Evolutionary conservation across 2,888 invertebrate species (phyloP), one percentile per base, ranked within the genome.

Genomic region (Odontomyia ornata): DNA sequence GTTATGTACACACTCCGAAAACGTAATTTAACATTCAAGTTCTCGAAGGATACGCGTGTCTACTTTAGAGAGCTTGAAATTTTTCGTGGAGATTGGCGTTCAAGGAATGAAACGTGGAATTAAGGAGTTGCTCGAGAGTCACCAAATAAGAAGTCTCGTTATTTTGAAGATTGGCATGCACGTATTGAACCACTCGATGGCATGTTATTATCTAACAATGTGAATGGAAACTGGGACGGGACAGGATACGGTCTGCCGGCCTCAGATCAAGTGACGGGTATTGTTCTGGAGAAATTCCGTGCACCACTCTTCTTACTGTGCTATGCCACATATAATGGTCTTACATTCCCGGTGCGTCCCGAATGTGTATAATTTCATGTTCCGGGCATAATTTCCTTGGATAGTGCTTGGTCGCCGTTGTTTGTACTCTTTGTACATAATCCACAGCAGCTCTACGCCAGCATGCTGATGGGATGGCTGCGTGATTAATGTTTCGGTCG

Each of bases 341-440:
- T 30, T 23, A n/a, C 47, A 47, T 69, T 69, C 47, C 4, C 47
- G 13, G 23, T 46, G 69, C 25, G 47, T 69, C 60, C 73, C 23
- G 30, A 60, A 73, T 60, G 73, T 57, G 36, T 57, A 73, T 73
- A 73, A 73, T 73, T 73, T 73, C 73, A 73, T 73, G 73, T 60
- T 73, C 60, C 73, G 57, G 43, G 11, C 73, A 73, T 73, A 73
- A 73, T 73, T 73, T 73, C 36, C 73, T 60, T 36, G 60, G n/a
- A 57, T 36, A 73, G 73, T 73, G 73, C 56, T 72, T 25, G n/a
- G 65, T 9, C 36, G 43, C 69, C 25, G 73, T 36, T 73, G 73
- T 73, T 73, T 60, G 73, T 43, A 11, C 60, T 30, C 60, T 73
- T 57, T 60, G 73, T 36, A 57, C 60, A 27, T 73, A 73, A 73